These are phyloP conservation scores for Brachionichthys hirsutus DNA, from an alignment of 2,113 vertebrate species.

Conservation along the genomic window DNA sequence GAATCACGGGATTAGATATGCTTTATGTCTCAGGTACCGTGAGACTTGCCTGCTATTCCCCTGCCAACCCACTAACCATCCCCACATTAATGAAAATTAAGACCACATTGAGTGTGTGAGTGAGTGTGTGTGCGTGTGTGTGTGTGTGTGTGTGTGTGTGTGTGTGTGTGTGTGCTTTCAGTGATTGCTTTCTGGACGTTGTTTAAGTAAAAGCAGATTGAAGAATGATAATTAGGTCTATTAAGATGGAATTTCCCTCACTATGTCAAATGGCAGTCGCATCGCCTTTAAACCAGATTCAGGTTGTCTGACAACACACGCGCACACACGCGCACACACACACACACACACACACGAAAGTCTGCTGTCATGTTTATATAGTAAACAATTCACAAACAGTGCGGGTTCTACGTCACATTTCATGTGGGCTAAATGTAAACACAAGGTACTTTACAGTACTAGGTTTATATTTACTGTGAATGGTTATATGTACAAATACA, in stretches of 20 bases:
- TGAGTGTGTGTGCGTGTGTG: slow-evolving; percentile 25
- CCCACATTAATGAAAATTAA: slow-evolving; percentile 74
- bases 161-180: slow-evolving; percentile 53
- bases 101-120: slow-evolving; percentile 69
- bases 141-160: slow-evolving; percentile 32
- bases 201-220: slow-evolving; percentile 78
- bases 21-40: slow-evolving; percentile 68
- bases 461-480: too few relatives aligned
- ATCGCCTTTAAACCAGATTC: slow-evolving; percentile 53
- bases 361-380: too few relatives aligned
- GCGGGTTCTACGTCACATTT: too few relatives aligned
- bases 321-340: slow-evolving; percentile 6
- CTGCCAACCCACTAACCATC: slow-evolving; percentile 58
- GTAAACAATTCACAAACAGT: too few relatives aligned
- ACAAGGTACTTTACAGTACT: too few relatives aligned
- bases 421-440: too few relatives aligned
- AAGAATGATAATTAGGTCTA: slow-evolving; percentile 80
- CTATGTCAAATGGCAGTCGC: slow-evolving; percentile 69
- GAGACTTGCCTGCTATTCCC: slow-evolving; percentile 47
- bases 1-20: slow-evolving; percentile 70
- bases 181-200: slow-evolving; percentile 77
- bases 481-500: too few relatives aligned
- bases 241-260: slow-evolving; percentile 73
- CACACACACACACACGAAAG: neutral
- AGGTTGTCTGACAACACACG: slow-evolving; percentile 49